Evolutionary conservation across 2,113 vertebrate species (phyloP).

Genomic region (Numenius arquata): DNA sequence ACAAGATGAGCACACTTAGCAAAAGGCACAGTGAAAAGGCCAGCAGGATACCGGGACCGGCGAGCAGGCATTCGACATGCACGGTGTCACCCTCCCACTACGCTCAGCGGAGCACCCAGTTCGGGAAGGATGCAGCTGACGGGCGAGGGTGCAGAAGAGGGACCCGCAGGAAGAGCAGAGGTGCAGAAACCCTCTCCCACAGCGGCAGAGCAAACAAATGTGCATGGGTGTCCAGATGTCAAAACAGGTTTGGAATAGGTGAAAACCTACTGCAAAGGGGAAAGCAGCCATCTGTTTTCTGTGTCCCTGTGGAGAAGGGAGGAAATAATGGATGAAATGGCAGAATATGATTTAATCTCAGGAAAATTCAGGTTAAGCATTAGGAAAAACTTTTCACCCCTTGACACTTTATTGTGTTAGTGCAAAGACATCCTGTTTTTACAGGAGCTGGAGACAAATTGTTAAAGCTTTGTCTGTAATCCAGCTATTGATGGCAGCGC

Average conservation of each 20-base stretch:
- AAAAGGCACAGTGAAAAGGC: background rate
- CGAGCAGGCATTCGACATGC: background rate
- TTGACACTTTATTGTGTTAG: background rate
- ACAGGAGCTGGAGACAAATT: background rate
- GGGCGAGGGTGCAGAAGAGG: background rate
- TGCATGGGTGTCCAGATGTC: background rate
- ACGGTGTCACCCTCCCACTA: background rate
- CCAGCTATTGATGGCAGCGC: background rate
- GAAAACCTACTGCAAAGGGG: background rate
- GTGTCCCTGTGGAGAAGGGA: background rate
- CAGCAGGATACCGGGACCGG: accelerated
- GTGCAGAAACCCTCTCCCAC: background rate
- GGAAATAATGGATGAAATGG: background rate
- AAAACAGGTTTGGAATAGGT: background rate
- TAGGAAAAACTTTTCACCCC: background rate
- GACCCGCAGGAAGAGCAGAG: background rate
- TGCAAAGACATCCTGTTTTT: background rate
- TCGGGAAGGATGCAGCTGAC: background rate
- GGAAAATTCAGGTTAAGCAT: background rate
- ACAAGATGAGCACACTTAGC: background rate
- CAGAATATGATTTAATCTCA: background rate
- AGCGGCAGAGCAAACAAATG: background rate
- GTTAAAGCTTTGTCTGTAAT: background rate
- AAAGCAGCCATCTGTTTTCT: background rate
- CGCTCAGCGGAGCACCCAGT: accelerated